Evolutionary conservation across 2,113 vertebrate genomes (phyloP).

Genomic region (Trochalopteron elliotii): DNA sequence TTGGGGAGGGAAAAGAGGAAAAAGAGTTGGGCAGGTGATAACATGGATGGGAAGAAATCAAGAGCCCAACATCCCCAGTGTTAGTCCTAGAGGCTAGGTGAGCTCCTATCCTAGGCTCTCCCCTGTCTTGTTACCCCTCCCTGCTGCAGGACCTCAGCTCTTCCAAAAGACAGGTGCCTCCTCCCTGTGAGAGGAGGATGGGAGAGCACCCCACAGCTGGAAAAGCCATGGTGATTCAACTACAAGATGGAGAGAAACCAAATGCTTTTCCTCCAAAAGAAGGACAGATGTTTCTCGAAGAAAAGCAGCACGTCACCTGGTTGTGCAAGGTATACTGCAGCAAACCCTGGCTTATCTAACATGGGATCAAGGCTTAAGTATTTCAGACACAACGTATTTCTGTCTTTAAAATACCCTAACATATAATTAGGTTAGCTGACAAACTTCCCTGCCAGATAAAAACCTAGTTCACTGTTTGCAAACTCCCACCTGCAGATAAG

Average conservation of each 20-base stretch:
- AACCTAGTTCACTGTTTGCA: conserved; percentile 39
- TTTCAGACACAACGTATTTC: conserved; percentile 32
- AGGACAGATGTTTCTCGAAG: background rate
- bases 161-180: background rate
- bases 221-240: background rate
- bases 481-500: conserved; percentile 41
- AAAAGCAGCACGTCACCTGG: background rate
- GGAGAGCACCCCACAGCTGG: background rate
- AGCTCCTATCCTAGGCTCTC: background rate
- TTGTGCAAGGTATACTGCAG: conserved; percentile 4
- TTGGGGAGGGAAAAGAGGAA: conserved; percentile 58
- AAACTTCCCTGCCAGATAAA: conserved; percentile 56
- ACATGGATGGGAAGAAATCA: background rate
- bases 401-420: conserved; percentile 43
- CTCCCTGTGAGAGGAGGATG: background rate
- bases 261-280: background rate
- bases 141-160: background rate
- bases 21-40: background rate
- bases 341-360: conserved; percentile 43
- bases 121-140: background rate
- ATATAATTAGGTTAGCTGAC: conserved; percentile 50
- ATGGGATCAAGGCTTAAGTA: conserved; percentile 27
- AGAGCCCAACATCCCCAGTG: background rate
- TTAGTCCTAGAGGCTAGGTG: background rate
- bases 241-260: background rate